Conservation (phyloP, 2,888 invertebrate genomes). For the Mycalesis mineus region DNA sequence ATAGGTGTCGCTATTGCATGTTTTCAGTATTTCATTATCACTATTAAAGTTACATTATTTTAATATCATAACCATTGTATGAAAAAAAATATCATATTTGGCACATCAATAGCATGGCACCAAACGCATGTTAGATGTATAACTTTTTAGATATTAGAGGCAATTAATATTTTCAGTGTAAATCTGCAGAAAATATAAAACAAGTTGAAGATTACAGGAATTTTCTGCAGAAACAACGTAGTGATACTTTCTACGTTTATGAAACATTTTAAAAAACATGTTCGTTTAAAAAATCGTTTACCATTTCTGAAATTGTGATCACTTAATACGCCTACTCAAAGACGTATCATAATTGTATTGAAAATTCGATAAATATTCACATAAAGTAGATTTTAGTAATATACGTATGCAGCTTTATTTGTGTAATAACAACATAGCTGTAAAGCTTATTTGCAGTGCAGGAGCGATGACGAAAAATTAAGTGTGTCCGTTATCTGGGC, state of each 20-base stretch:
- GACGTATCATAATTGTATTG: not conserved
- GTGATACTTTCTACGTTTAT: no score
- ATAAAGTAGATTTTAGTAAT: slow-evolving; percentile 17
- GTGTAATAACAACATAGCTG: slow-evolving; percentile 16
- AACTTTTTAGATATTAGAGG: not conserved
- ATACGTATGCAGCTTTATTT: slow-evolving; percentile 17
- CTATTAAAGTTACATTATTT: not conserved
- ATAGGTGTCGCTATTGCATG: not conserved
- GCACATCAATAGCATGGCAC: not conserved
- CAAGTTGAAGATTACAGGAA: not conserved
- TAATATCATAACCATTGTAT: not conserved
- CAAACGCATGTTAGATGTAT: not conserved
- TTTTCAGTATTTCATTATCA: not conserved
- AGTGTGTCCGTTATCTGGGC: slow-evolving; percentile 55
- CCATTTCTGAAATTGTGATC: not conserved
- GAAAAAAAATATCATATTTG: not conserved
- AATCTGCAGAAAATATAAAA: not conserved
- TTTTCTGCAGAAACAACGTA: not conserved
- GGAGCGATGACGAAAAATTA: slow-evolving; percentile 63
- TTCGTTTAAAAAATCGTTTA: not conserved
- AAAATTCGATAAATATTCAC: not conserved
- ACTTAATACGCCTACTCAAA: not conserved
- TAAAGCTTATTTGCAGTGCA: slow-evolving; percentile 32
- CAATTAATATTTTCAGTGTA: not conserved
- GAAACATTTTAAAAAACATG: not conserved